Conservation (phyloP, 2,113 vertebrate species). For the Acrocephalus arundinaceus region DNA sequence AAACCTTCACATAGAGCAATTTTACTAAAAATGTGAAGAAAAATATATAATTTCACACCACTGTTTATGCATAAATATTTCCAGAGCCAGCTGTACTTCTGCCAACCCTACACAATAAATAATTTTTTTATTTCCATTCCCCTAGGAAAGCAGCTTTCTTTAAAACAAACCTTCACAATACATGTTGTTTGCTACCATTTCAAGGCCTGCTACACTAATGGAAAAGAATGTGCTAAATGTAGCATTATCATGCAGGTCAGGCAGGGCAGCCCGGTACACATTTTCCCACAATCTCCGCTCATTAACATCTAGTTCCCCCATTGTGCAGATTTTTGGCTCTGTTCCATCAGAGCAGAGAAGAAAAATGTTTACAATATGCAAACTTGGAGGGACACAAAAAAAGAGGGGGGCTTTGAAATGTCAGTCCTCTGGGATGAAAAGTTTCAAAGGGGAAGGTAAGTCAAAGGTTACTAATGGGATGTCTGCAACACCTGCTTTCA, state of each 20-base stretch:
- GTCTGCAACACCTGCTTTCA: conserved; percentile 66
- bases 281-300: conserved; percentile 74
- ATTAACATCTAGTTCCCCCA: conserved; percentile 71
- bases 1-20: neutral
- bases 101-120: conserved; percentile 45
- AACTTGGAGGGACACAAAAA: conserved; percentile 31
- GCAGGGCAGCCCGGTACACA: conserved; percentile 59
- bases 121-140: conserved; percentile 47
- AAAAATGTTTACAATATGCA: conserved; percentile 72
- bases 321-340: conserved; percentile 68
- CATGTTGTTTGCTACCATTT: conserved; percentile 61
- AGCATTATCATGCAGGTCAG: conserved; percentile 73
- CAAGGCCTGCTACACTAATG: conserved; percentile 58
- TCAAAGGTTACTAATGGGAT: conserved; percentile 66
- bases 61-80: conserved; percentile 10
- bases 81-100: neutral
- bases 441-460: conserved; percentile 59
- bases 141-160: conserved; percentile 56
- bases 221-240: conserved; percentile 75
- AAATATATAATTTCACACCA: neutral
- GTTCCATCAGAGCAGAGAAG: conserved; percentile 58
- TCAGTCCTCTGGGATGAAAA: conserved; percentile 52
- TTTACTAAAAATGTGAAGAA: conserved; percentile 20
- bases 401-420: conserved; percentile 30
- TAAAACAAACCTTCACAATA: conserved; percentile 53